These are phyloP conservation scores for Chroicocephalus ridibundus DNA, from an alignment of 2,113 vertebrate species.

Conservation along the genomic window DNA sequence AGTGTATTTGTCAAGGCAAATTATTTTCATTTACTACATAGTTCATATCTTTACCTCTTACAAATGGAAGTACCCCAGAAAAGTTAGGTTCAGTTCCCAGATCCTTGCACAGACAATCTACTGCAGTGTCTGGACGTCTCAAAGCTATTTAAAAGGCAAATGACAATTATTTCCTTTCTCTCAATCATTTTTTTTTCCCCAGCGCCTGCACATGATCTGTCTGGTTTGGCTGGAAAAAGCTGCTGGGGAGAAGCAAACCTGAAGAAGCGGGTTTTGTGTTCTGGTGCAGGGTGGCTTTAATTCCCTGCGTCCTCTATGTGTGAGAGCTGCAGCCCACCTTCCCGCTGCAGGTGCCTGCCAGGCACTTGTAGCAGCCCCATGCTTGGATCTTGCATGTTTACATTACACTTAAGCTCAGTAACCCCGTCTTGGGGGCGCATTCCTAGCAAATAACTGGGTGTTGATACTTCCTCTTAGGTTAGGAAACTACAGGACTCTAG, in stretches of 20 bases:
- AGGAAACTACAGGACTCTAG: neutral
- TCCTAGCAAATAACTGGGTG: neutral
- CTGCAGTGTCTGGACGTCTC: neutral
- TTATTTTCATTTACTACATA: neutral
- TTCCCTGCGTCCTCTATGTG: fast-evolving
- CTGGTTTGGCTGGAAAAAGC: neutral
- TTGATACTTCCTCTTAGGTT: neutral
- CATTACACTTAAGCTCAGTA: neutral
- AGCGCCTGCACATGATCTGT: neutral
- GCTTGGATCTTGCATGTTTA: neutral
- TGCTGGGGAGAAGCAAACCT: neutral
- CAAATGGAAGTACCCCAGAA: neutral
- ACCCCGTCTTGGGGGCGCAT: fast-evolving
- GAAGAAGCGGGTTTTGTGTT: neutral
- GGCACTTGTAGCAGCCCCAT: neutral
- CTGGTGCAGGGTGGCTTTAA: neutral
- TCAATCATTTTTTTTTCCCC: neutral
- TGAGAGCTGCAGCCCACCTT: neutral
- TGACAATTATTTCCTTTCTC: neutral
- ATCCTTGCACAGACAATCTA: neutral
- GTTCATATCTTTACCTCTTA: neutral
- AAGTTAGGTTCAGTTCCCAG: neutral
- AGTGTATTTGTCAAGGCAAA: neutral
- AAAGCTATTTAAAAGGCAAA: neutral
- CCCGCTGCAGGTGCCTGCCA: neutral